Base-by-base conservation (phyloP, 2,797 vertebrate species). In the Macropodus opercularis region DNA sequence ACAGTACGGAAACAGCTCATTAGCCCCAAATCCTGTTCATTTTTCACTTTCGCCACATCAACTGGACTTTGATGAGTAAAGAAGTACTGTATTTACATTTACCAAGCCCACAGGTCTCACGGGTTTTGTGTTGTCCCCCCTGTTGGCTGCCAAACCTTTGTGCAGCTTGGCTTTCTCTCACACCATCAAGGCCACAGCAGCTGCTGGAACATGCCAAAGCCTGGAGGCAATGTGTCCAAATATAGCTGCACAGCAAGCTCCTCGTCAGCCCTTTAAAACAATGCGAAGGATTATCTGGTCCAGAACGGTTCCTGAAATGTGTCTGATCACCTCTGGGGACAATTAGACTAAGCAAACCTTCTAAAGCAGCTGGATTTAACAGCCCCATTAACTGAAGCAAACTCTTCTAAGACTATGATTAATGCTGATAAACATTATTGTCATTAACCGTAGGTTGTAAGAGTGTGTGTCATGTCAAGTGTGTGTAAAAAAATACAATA, bases 191-290 rank as follows among this genome's bases (percentile, higher is more conserved):
- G 70, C 70, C 32, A 57, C 61, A 71, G 69, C 79, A 81, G 84
- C 75, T 81, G 72, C 55, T 60, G 38, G 72, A 56, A 75, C 69
- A 77, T 26, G 53, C 42, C n/a, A 63, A 81, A 75, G 69, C 69
- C 82, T 26, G 62, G 62, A 8, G 51, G 58, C 73, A 77, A 86
- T 84, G 87, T 63, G 22, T 65, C 69, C 76, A 85, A 86, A 90
- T 84, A 83, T 89, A 90, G 85, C 74, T n/a, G 9, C 26, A 44
- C 53, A 76, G 50, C 62, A 65, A 53, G 56, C 66, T 65, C 32
- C 52, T 42, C 22, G 13, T 56, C 57, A 50, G 32, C 34, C 52
- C 26, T 63, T 57, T 21, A 44, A 40, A 65, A 80, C 72, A 83
- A 80, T 57, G 75, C 58, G 26, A 53, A 32, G 24, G 43, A 77